A percentile compares a stretch with the other conserved stretches of the same genome.
phyloP scores from a whole-genome alignment of 1,140 invertebrate genomes.

The Calosoma granatense region DNA sequence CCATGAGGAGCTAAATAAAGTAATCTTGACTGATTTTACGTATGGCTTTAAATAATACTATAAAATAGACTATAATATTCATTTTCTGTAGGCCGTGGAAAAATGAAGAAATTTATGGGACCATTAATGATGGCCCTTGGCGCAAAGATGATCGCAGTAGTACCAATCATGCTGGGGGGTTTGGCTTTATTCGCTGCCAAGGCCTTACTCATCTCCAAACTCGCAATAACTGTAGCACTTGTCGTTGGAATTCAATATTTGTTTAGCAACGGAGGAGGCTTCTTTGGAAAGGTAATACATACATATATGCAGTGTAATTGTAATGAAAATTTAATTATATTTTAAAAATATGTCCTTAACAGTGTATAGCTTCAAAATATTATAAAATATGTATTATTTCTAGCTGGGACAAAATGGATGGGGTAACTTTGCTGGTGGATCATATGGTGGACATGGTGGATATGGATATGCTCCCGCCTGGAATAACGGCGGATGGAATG shows the following conservation, averaged over 20 bases:
- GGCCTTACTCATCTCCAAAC: constrained; percentile 61
- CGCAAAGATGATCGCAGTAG: constrained; percentile 55
- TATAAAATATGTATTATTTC: not conserved
- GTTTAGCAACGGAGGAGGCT: constrained; percentile 39
- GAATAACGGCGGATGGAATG: constrained; percentile 16
- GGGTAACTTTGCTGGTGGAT: not conserved
- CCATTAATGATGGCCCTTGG: constrained; percentile 53
- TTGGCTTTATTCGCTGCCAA: constrained; percentile 61
- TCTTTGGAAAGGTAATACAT: constrained; percentile 32
- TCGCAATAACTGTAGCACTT: constrained; percentile 59
- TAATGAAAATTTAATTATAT: not conserved
- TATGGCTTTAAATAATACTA: no score
- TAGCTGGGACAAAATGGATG: not conserved
- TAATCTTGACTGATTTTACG: no score
- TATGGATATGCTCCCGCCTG: not conserved
- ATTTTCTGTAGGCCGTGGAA: constrained; percentile 32
- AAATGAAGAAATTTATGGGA: constrained; percentile 59
- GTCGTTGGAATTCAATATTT: constrained; percentile 57
- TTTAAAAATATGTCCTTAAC: not conserved
- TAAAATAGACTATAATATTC: no score
- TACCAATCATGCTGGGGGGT: constrained; percentile 55
- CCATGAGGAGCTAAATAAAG: no score
- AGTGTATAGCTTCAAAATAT: no score
- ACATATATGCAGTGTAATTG: not conserved
- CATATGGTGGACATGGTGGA: not conserved